Conservation (phyloP, 2,888 invertebrate species). For the Operophtera brumata region DNA sequence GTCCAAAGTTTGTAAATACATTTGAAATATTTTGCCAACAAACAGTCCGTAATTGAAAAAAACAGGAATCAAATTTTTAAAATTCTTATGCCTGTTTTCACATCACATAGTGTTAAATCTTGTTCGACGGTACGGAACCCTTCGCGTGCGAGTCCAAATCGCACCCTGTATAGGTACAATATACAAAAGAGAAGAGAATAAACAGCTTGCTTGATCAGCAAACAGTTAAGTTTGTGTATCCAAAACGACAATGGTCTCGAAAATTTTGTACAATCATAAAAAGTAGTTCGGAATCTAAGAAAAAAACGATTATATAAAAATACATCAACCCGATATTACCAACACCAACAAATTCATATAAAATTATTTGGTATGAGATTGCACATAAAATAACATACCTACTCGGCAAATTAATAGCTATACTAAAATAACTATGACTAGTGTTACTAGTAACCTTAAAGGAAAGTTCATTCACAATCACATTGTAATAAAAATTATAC, state of each 20-base stretch:
- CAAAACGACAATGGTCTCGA: conserved; percentile 11
- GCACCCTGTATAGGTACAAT: not conserved
- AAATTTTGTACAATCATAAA: conserved; percentile 10
- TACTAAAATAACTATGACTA: conserved; percentile 49
- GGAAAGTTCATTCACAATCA: not conserved
- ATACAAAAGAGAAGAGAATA: not conserved
- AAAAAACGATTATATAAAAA: conserved; percentile 39
- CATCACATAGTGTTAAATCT: too few relatives aligned
- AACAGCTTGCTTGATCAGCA: not conserved
- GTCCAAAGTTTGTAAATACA: too few relatives aligned
- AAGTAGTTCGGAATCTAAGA: conserved; percentile 2
- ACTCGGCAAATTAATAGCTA: conserved; percentile 42
- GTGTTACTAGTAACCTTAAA: conserved; percentile 50
- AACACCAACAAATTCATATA: conserved; percentile 30
- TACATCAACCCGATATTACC: conserved; percentile 34
- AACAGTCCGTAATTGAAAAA: too few relatives aligned
- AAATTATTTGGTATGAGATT: conserved; percentile 46
- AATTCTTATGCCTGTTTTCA: too few relatives aligned
- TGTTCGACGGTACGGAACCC: too few relatives aligned
- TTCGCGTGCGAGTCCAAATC: too few relatives aligned
- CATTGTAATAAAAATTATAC: not conserved
- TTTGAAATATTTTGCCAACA: too few relatives aligned
- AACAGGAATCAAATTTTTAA: too few relatives aligned
- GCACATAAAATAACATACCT: conserved; percentile 40
- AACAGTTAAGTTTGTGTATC: not conserved